Evolutionary conservation across 2,888 invertebrate species (phyloP).

Genomic region (Eilema sororculum): DNA sequence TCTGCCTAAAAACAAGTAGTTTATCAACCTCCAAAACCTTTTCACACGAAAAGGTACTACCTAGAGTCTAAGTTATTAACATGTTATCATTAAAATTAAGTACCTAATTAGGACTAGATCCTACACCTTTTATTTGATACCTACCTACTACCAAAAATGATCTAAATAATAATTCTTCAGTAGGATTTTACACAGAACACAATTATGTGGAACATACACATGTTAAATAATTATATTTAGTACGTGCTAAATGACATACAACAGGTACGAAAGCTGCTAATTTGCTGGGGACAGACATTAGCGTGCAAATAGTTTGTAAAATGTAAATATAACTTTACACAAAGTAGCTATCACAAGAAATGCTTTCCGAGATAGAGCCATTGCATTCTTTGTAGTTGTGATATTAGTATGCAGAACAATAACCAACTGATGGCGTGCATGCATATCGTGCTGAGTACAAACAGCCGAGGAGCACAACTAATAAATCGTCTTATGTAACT

Average conservation of each 20-base stretch:
- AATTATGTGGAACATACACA: background rate
- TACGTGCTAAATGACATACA: background rate
- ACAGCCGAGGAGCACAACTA: conserved; percentile 7
- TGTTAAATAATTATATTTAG: background rate
- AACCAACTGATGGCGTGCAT: conserved; percentile 15
- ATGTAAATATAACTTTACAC: conserved; percentile 34
- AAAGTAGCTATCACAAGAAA: conserved; percentile 20
- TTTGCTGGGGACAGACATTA: conserved; percentile 13
- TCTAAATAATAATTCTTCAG: background rate
- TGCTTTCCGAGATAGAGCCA: conserved; percentile 24
- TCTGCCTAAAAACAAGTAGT: no score
- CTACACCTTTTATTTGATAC: background rate
- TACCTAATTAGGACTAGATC: background rate
- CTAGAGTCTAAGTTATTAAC: background rate
- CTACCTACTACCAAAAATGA: background rate
- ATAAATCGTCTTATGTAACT: conserved; percentile 4
- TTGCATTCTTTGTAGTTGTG: conserved; percentile 32
- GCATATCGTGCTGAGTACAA: conserved; percentile 5
- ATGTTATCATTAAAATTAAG: background rate
- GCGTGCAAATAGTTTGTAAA: conserved; percentile 14
- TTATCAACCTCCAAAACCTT: no score
- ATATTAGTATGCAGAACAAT: conserved; percentile 25
- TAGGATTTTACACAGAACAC: background rate
- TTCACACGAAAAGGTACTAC: background rate
- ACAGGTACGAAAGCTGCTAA: background rate